Evolutionary conservation across 2,113 vertebrate species (phyloP).

Genomic region (Echinops telfairi): DNA sequence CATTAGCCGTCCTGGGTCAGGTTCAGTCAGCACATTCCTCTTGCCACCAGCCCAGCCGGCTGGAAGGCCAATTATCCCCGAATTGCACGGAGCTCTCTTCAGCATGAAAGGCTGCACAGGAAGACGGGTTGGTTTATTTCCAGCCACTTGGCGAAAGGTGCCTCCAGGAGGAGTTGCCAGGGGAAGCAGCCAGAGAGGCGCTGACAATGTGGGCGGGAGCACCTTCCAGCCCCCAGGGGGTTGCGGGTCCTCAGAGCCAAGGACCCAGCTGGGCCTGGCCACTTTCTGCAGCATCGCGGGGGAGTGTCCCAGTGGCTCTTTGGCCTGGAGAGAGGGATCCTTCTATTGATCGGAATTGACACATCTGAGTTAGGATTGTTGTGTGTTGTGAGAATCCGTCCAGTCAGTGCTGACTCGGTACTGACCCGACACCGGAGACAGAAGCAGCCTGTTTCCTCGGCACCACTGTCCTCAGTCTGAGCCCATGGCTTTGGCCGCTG

Average conservation of each 20-base stretch:
- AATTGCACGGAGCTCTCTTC: neutral
- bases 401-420: no score
- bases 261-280: neutral
- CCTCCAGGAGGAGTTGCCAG: accelerated
- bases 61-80: neutral
- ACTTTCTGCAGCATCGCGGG: accelerated
- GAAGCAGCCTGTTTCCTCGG: no score
- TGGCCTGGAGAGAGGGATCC: no score
- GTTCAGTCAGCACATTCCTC: neutral
- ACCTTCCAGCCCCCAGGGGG: no score
- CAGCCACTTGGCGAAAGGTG: accelerated
- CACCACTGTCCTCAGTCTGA: no score
- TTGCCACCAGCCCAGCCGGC: accelerated
- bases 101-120: accelerated
- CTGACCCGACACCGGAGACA: no score
- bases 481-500: no score
- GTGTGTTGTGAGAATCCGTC: no score
- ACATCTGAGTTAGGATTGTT: no score
- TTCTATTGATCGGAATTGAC: no score
- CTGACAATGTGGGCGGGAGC: accelerated
- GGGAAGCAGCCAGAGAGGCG: neutral
- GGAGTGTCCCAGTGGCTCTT: no score
- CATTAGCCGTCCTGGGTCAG: neutral
- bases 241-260: no score
- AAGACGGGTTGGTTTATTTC: neutral